Evolutionary conservation across 2,113 vertebrate species (phyloP).

Genomic region (Channa maculata): DNA sequence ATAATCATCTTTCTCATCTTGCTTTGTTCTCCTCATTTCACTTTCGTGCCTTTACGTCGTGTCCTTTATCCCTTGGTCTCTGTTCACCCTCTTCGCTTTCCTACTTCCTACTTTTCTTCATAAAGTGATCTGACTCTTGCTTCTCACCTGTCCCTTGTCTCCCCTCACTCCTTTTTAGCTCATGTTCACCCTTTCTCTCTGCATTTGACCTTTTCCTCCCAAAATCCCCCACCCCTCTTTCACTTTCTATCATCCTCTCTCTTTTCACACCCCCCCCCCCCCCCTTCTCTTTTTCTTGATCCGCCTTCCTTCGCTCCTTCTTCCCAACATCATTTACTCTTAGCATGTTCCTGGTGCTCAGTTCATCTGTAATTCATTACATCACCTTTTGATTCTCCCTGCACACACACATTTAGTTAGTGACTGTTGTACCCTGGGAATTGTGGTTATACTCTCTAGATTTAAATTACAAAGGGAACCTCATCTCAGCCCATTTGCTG

Average conservation of each 20-base stretch:
- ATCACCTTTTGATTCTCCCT: slow-evolving; percentile 16
- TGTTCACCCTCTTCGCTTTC: background rate
- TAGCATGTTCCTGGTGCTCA: slow-evolving; percentile 35
- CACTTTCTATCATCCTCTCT: background rate
- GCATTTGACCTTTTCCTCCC: background rate
- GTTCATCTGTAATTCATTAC: slow-evolving; percentile 63
- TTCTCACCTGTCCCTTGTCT: background rate
- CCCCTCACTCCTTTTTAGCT: background rate
- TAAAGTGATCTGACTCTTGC: too few relatives aligned
- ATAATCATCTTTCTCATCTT: background rate
- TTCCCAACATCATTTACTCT: slow-evolving; percentile 28
- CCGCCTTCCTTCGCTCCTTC: background rate
- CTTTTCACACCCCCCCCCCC: background rate
- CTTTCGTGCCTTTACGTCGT: background rate
- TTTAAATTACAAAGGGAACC: slow-evolving; percentile 55
- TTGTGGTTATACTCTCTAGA: slow-evolving; percentile 47
- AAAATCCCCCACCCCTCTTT: background rate
- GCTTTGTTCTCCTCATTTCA: too few relatives aligned
- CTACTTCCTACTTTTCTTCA: background rate
- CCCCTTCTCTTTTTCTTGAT: background rate
- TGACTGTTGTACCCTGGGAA: slow-evolving; percentile 42
- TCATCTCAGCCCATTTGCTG: slow-evolving; percentile 53
- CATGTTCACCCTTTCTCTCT: background rate
- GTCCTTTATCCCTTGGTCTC: too few relatives aligned
- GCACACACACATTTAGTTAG: slow-evolving; percentile 24